Conservation (phyloP, 1,140 invertebrate species). For the Hypothenemus hampei region DNA sequence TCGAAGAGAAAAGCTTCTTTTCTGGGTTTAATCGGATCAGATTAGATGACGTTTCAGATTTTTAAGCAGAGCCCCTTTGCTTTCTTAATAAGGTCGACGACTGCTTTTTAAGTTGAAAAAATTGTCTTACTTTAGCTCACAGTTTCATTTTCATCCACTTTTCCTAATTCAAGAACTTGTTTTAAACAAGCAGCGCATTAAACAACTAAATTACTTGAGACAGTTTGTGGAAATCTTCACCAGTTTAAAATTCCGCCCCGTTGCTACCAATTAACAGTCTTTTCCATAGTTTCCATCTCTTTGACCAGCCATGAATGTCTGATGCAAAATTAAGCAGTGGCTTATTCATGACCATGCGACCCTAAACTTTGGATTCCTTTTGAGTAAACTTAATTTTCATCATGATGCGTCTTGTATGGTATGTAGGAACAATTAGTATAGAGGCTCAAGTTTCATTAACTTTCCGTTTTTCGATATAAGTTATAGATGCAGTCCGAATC, state of each 20-base stretch:
- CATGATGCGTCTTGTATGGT: neutral
- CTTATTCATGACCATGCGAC: slow-evolving; percentile 11
- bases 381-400: slow-evolving; percentile 5
- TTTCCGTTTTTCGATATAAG: too few relatives aligned
- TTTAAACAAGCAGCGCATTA: slow-evolving; percentile 4
- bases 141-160: too few relatives aligned
- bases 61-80: slow-evolving; percentile 4
- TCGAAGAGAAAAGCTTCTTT: slow-evolving; percentile 16
- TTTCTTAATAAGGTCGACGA: slow-evolving; percentile 18
- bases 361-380: slow-evolving; percentile 2
- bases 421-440: too few relatives aligned
- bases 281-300: neutral
- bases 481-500: too few relatives aligned
- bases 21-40: slow-evolving; percentile 20
- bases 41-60: slow-evolving; percentile 25
- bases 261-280: slow-evolving; percentile 11
- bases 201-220: slow-evolving; percentile 7
- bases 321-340: slow-evolving; percentile 16
- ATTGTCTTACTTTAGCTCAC: too few relatives aligned
- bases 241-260: slow-evolving; percentile 17
- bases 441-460: too few relatives aligned
- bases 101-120: too few relatives aligned
- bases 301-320: slow-evolving; percentile 20
- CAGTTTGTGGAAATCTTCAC: slow-evolving; percentile 11
- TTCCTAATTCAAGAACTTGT: too few relatives aligned